phyloP scores from a whole-genome alignment of 2,888 invertebrate genomes.

The Caenorhabditis doughertyi region DNA sequence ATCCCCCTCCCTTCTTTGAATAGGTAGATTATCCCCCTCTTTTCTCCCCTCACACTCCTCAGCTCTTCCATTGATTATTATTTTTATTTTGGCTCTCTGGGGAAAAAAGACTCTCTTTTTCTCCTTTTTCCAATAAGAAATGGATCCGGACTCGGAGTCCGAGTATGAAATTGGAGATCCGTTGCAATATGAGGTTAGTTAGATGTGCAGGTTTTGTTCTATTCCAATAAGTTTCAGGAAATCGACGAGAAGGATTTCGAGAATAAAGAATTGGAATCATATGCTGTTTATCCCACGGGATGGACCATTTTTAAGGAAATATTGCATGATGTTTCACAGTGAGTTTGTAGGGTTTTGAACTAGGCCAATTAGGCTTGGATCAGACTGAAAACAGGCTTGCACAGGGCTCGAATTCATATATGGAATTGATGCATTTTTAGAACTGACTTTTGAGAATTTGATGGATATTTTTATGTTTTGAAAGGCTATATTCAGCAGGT shows the following conservation, averaged over 20 bases:
- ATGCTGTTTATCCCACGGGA: slow-evolving; percentile 28
- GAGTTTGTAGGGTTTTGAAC: neutral
- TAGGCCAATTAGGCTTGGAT: no score
- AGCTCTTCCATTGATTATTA: neutral
- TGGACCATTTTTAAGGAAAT: slow-evolving; percentile 28
- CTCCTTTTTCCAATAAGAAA: neutral
- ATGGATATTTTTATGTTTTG: no score
- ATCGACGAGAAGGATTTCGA: slow-evolving; percentile 19
- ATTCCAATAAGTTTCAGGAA: neutral
- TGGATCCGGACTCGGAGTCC: neutral
- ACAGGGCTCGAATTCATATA: no score
- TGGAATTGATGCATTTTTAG: no score
- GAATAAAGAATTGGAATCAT: slow-evolving; percentile 5
- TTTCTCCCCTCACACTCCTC: neutral
- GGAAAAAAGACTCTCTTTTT: neutral
- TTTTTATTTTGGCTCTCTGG: neutral
- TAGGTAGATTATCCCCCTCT: slow-evolving; percentile 12
- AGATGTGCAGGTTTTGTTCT: neutral
- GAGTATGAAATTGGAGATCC: neutral
- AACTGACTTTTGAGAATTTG: no score
- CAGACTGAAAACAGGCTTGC: no score
- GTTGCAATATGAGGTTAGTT: slow-evolving; percentile 14
- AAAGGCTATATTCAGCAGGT: no score
- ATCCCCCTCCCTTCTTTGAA: neutral
- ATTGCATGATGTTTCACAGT: slow-evolving; percentile 6